phyloP scores from a whole-genome alignment of 2,888 invertebrate species.

The Alentia gelatinosa region DNA sequence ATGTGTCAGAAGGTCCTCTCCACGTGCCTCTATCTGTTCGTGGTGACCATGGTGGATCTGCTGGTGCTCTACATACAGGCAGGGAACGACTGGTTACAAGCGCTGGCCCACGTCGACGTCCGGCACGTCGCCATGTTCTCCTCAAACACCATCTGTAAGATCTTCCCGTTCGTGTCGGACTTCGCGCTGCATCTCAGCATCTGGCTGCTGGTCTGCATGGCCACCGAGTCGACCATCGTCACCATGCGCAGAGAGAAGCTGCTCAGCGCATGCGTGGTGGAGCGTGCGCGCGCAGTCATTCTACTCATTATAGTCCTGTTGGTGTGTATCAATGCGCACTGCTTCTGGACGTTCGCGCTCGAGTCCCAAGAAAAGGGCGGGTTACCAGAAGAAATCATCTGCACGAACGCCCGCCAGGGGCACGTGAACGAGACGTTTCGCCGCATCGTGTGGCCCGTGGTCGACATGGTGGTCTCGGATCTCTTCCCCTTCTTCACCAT shows the following conservation, averaged over 20 bases:
- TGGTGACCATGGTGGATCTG: conserved; percentile 72
- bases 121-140: conserved; percentile 66
- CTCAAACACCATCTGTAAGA: conserved; percentile 77
- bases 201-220: conserved; percentile 76
- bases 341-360: conserved; percentile 79
- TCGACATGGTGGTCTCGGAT: conserved; percentile 72
- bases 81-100: conserved; percentile 74
- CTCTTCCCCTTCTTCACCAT: conserved; percentile 72
- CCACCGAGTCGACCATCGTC: conserved; percentile 75
- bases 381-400: conserved; percentile 57
- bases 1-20: conserved; percentile 75
- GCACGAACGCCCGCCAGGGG: conserved; percentile 60
- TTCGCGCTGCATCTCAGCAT: conserved; percentile 73
- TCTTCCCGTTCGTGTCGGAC: conserved; percentile 75
- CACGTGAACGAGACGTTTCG: conserved; percentile 67
- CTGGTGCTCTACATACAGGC: conserved; percentile 74
- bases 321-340: conserved; percentile 77
- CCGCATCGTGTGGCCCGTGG: conserved; percentile 72
- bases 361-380: conserved; percentile 62
- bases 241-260: conserved; percentile 70
- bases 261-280: conserved; percentile 73
- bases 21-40: conserved; percentile 75
- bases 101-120: not conserved
- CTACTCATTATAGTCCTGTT: conserved; percentile 75
- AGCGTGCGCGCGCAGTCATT: conserved; percentile 75